Evolutionary conservation across 2,797 vertebrate species (phyloP), one percentile per base, ranked within the genome.

Genomic region (Martes flavigula): DNA sequence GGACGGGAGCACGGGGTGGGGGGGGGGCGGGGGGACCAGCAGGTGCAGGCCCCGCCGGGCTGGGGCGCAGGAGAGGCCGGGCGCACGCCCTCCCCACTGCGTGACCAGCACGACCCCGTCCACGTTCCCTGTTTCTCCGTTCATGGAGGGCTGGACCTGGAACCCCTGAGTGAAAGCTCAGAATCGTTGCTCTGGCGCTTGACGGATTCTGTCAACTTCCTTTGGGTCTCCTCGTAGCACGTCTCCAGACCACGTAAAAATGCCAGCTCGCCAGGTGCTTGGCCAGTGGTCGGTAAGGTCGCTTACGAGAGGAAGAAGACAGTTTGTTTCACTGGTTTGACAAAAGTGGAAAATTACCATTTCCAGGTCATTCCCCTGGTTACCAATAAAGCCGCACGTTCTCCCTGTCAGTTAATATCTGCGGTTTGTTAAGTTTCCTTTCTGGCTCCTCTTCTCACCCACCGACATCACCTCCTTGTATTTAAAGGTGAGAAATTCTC

Each of bases 101-200:
- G 1, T 0, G 1, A 4, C 5, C 51, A 9, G 8, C 7, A 8
- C 13, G 14, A 14, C 30, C 58, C 66, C 7, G 1, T 18, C 56
- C 56, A 3, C 23, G 4, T 13, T 9, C 18, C 30, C 7, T 4
- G 30, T 32, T 32, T 46, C 30, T 25, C 40, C 23, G 23, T 18
- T 64, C 3, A 15, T 38, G 23, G 32, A 1, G 4, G 5, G 58
- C 38, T 13, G 8, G 18, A 10, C 17, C 66, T 17, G 11, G 58
- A 51, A 40, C 4, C 14, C 23, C 54, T 0, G 25, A n/a, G 32
- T 21, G 35, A 17, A 66, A 32, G n/a, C 5, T 0, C 38, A n/a
- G 10, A 40, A 27, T 7, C 10, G 1, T 13, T 48, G 48, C 48
- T 58, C 58, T 7, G 25, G 77, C 4, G 56, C 48, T 32, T 18